Conservation (phyloP, 2,888 invertebrate genomes). For the Carcina quercana region DNA sequence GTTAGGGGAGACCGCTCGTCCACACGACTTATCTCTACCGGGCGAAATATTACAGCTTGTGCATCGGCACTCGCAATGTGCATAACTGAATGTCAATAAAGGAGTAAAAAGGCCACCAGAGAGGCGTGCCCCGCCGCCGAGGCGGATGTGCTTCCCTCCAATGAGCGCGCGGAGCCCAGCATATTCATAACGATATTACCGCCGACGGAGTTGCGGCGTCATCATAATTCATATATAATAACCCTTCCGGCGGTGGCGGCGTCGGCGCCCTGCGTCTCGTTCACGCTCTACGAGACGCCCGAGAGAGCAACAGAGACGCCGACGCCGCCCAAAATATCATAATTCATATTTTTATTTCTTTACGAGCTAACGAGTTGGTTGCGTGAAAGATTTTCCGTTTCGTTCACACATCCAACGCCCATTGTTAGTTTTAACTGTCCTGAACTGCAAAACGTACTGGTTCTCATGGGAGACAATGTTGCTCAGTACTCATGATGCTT, state of each 20-base stretch:
- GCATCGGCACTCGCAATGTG: conserved; percentile 67
- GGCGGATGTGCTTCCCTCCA: conserved; percentile 69
- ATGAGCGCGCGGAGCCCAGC: conserved; percentile 64
- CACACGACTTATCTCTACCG: conserved; percentile 60
- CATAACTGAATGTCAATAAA: conserved; percentile 74
- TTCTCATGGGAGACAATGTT: neutral
- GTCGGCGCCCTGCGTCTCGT: conserved; percentile 58
- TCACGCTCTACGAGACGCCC: conserved; percentile 43
- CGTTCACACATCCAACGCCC: conserved; percentile 25
- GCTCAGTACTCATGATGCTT: conserved; percentile 1
- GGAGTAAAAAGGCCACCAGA: conserved; percentile 68
- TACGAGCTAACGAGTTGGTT: conserved; percentile 38
- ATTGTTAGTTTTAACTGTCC: conserved; percentile 11
- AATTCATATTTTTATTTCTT: conserved; percentile 70
- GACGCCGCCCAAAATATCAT: conserved; percentile 55
- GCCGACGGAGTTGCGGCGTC: conserved; percentile 66
- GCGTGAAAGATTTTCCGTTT: conserved; percentile 40
- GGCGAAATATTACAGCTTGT: conserved; percentile 72
- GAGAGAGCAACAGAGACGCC: conserved; percentile 53
- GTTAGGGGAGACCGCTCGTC: conserved; percentile 57
- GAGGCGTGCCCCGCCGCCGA: conserved; percentile 68
- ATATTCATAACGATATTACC: conserved; percentile 76
- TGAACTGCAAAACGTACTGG: too few species aligned
- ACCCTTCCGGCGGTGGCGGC: conserved; percentile 63
- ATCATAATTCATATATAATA: conserved; percentile 76